Evolutionary conservation across 2,888 invertebrate species (phyloP).

Genomic region (Cacoxenus indagator): DNA sequence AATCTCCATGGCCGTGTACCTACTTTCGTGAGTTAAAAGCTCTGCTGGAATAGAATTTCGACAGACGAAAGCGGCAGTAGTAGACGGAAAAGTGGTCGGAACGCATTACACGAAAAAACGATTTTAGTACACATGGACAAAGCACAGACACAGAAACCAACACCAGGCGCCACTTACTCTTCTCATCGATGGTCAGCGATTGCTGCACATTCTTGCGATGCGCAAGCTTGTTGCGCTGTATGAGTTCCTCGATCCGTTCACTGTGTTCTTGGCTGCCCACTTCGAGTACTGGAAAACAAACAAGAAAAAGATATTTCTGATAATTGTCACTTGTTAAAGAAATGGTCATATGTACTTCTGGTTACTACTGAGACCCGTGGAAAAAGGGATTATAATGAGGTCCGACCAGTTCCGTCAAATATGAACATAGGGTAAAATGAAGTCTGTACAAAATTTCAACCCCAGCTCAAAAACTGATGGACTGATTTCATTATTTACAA

Average conservation of each 20-base stretch:
- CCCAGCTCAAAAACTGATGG: no score
- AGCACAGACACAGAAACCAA: background rate
- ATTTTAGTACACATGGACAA: background rate
- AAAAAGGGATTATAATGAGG: no score
- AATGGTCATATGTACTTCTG: no score
- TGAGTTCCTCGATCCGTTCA: constrained; percentile 64
- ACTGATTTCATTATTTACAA: no score
- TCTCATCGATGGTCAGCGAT: constrained; percentile 38
- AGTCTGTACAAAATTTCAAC: background rate
- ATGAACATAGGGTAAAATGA: background rate
- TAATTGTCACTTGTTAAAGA: no score
- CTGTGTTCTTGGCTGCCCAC: constrained; percentile 74
- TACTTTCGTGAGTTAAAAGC: constrained; percentile 32
- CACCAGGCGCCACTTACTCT: constrained; percentile 43
- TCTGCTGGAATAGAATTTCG: constrained; percentile 50
- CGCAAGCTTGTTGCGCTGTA: constrained; percentile 44
- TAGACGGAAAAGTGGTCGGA: constrained; percentile 9
- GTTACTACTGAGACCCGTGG: no score
- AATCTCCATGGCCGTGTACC: constrained; percentile 33
- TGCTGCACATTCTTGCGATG: constrained; percentile 26
- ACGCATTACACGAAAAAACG: background rate
- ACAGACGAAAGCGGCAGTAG: constrained; percentile 37
- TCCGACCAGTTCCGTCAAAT: no score
- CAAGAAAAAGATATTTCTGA: background rate
- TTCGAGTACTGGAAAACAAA: constrained; percentile 71